Evolutionary conservation across 64 coral and sea anemone genomes (phyloP), one percentile per base, ranked within the genome.

Genomic region (Hydrozoanthus tunicans): DNA sequence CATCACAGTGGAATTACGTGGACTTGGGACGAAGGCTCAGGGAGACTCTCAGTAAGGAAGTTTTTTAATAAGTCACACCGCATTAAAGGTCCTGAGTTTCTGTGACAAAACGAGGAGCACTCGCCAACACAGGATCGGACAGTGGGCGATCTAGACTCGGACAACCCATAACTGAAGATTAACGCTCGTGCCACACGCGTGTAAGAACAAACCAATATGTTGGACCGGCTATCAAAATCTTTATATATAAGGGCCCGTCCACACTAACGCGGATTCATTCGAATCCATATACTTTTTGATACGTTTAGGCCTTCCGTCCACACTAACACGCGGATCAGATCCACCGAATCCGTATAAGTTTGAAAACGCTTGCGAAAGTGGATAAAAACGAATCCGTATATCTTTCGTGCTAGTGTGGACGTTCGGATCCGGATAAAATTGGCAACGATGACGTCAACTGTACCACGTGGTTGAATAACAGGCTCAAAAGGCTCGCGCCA

Each of bases 11-110:
- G 91, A 83, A 64, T 6, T 84, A 83, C 52, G 80, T 92, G 53
- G 76, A 78, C 7, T 78, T 15, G 1, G 1, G 83, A 93, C 59
- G 73, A 89, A 69, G 92, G 76, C 7, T 93, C 83, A 54, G 23
- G 84, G 73, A 79, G 79, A 17, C 43, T 90, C 15, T 68, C 51
- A 12, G 73, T 62, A 7, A 5, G 59, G 51, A n/a, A 81, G n/a
- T 89, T 93, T 71, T 0, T 89, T 55, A 53, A 70, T 7, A 79
- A 73, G 55, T 93, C 92, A 60, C 27, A 64, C 12, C 89, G 84
- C 84, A 73, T 93, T 70, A 69, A 64, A 58, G 92, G 85, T 51
- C 92, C 84, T 25, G 70, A 77, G n/a, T 90, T 90, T 9, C 74
- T 90, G 52, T 64, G 76, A 60, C 59, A 90, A 17, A 25, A 24